These are phyloP conservation scores for Cephalopholis sonnerati DNA, from an alignment of 2,113 vertebrate genomes.

Conservation along the genomic window DNA sequence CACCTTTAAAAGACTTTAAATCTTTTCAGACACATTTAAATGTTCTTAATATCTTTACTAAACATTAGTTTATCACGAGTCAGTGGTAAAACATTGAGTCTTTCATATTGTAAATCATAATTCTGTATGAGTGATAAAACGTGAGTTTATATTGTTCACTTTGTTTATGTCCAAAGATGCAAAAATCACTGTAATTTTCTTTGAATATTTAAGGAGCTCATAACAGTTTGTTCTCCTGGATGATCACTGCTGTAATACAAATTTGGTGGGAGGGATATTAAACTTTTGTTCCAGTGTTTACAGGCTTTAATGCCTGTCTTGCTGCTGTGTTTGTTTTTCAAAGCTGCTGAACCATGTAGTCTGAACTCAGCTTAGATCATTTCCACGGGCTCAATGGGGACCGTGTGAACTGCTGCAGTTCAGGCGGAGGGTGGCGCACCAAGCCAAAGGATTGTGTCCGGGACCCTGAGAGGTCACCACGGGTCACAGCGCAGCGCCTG, in stretches of 20 bases:
- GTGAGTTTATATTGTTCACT: not conserved
- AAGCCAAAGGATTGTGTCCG: slow-evolving; percentile 77
- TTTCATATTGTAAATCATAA: not conserved
- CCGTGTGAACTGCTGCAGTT: slow-evolving; percentile 79
- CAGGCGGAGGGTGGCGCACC: slow-evolving; percentile 83
- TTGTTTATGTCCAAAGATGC: not conserved
- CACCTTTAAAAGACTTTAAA: not conserved
- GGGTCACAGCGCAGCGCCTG: slow-evolving; percentile 81
- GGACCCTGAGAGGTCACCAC: slow-evolving; percentile 78
- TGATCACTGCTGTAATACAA: not conserved
- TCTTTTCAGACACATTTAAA: not conserved
- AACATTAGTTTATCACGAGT: not conserved
- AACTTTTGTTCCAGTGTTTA: not conserved
- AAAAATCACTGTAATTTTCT: not conserved
- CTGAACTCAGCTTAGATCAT: slow-evolving; percentile 49
- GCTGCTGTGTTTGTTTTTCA: slow-evolving; percentile 32
- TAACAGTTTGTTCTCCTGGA: not conserved
- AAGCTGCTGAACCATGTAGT: slow-evolving; percentile 51
- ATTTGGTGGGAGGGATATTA: not conserved
- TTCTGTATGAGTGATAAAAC: not conserved
- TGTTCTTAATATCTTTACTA: not conserved
- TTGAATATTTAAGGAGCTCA: not conserved
- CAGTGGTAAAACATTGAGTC: not conserved
- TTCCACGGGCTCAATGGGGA: slow-evolving; percentile 49
- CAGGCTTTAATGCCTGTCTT: not conserved